Base-by-base conservation (phyloP, 2,797 vertebrate species). In the Apogon talboti region DNA sequence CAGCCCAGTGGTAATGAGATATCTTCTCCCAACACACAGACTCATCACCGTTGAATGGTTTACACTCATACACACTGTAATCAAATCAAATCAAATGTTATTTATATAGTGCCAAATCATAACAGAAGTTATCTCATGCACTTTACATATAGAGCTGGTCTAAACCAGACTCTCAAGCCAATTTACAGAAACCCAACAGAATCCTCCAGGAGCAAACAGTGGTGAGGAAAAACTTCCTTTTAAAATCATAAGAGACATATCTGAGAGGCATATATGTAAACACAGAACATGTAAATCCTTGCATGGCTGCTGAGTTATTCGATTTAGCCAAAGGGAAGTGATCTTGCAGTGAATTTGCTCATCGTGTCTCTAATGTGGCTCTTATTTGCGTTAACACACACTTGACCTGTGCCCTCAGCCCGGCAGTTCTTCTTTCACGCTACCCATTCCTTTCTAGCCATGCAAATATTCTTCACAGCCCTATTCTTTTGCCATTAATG, bases 321-420 rank as follows among this genome's bases (percentile, higher is more conserved):
- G 78, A 92, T 94, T 93, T 87, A 82, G 88, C 87, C 77, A 56
- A 74, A 81, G 58, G 70, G 71, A 64, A 71, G 59, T 78, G 76
- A 84, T 87, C 83, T 83, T 83, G 69, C 84, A 66, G 87, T 78
- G 66, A 81, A 85, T 91, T 91, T 89, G 89, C 78, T 81, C 69
- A 42, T 90, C 61, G 85, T 43, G 74, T 86, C 83, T 65, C 90
- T 93, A 85, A 91, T 92, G 71, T 59, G 49, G 21, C 85, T 91
- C 89, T 95, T 84, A 90, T 96, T 95, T 96, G 89, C 92, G 89
- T 93, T 79, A 87, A 87, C 87, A 84, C 87, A 84, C 87, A 89
- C 92, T 95, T 96, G 93, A 95, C 94, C 94, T 84, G 1, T 69
- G 65, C 14, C 59, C 80, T 71, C 40, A 15, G 24, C 59, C 61